Conservation (phyloP, 2,113 vertebrate genomes). For the Panthera leo region DNA sequence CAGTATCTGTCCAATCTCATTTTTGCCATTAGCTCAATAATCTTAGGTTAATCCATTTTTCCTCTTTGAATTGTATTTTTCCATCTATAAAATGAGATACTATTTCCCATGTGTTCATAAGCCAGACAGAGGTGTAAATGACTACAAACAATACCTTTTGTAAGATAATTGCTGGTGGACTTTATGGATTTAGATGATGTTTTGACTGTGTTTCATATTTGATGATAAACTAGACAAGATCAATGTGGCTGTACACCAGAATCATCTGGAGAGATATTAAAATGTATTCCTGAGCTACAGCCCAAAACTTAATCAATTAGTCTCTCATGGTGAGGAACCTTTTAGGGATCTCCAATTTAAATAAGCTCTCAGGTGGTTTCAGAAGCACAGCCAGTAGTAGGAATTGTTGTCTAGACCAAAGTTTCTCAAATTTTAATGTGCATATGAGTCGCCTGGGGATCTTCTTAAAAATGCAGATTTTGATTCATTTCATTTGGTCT, state of each 20-base stretch:
- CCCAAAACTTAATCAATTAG: slow-evolving; percentile 7
- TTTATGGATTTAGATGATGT: not conserved
- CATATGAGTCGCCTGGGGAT: not conserved
- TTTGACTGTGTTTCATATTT: not conserved
- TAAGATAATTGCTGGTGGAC: not conserved
- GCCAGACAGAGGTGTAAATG: not conserved
- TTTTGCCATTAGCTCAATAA: not conserved
- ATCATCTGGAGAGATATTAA: not conserved
- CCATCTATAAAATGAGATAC: not conserved
- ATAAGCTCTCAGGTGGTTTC: not conserved
- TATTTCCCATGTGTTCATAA: not conserved
- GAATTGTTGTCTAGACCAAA: slow-evolving; percentile 17
- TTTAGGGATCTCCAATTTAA: slow-evolving; percentile 29
- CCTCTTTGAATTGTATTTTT: not conserved
- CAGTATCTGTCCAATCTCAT: not conserved
- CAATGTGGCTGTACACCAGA: not conserved
- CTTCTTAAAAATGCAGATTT: slow-evolving; percentile 37
- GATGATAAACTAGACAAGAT: not conserved
- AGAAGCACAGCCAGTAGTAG: not conserved
- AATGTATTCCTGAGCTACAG: not conserved
- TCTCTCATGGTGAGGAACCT: not conserved
- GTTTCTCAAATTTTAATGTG: slow-evolving; percentile 15
- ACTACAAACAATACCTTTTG: not conserved
- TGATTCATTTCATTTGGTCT: not conserved
- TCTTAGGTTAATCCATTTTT: not conserved